Percentiles rank a stretch among this genome's conserved stretches.
Conservation (phyloP, 1,140 invertebrate genomes). For the Heterodera schachtii region DNA sequence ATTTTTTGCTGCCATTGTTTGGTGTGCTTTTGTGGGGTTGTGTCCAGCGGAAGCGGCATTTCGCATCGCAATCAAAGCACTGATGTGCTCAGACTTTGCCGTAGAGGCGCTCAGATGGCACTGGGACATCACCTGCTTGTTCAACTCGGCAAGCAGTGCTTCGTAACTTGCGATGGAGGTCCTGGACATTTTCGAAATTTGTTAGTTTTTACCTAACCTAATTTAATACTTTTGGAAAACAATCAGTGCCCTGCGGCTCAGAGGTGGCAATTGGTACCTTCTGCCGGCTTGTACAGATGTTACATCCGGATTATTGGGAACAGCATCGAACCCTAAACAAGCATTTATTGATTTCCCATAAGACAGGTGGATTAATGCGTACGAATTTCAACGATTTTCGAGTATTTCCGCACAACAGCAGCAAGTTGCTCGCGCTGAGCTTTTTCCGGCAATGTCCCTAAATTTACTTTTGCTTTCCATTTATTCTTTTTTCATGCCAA, state of each 20-base stretch:
- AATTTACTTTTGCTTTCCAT: background rate
- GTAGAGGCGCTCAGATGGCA: slow-evolving; percentile 1
- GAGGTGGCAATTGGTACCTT: slow-evolving; percentile 5
- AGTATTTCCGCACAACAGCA: slow-evolving; percentile 24
- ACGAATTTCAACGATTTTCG: slow-evolving; percentile 28
- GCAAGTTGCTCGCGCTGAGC: slow-evolving; percentile 26
- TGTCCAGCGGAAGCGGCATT: background rate
- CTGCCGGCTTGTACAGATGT: background rate
- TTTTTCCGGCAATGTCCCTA: slow-evolving; percentile 4
- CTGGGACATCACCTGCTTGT: background rate
- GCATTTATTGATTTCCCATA: background rate
- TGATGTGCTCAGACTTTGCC: background rate
- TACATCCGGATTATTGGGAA: slow-evolving; percentile 16
- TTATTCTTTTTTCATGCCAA: background rate
- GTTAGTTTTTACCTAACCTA: background rate
- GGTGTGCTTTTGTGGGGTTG: background rate
- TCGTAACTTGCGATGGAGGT: background rate
- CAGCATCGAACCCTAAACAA: slow-evolving; percentile 22
- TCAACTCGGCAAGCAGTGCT: background rate
- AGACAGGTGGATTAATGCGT: background rate
- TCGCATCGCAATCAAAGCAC: background rate
- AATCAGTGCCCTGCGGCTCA: slow-evolving; percentile 22
- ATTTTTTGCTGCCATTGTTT: slow-evolving; percentile 15
- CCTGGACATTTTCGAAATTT: background rate
- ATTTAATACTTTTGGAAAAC: slow-evolving; percentile 24